Evolutionary conservation across 2,797 vertebrate genomes (phyloP).

Genomic region (Megalops cyprinoides): DNA sequence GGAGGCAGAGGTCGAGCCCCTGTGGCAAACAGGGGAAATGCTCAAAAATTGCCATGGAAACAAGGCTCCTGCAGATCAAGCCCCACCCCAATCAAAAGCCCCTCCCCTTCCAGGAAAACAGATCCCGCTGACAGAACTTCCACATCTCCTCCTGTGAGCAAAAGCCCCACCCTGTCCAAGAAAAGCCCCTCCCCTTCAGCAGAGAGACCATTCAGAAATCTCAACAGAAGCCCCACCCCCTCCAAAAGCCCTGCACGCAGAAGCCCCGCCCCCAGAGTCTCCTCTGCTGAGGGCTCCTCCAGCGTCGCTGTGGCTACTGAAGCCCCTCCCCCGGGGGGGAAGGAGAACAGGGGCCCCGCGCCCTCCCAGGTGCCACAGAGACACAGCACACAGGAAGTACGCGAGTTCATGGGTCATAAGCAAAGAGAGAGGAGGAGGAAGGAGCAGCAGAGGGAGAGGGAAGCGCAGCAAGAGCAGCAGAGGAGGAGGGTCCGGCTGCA

Average conservation of each 20-base stretch:
- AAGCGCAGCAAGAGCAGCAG: constrained; percentile 37
- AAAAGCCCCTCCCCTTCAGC: background rate
- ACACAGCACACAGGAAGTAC: constrained; percentile 53
- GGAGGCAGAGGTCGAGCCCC: background rate
- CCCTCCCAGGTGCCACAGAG: constrained; percentile 15
- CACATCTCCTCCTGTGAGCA: background rate
- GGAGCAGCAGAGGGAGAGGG: constrained; percentile 48
- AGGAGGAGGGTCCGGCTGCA: constrained; percentile 57
- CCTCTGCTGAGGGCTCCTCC: background rate
- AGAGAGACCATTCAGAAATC: background rate
- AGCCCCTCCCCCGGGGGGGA: too few species aligned
- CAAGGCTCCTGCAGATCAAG: background rate
- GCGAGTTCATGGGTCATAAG: constrained; percentile 61
- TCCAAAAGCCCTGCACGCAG: background rate
- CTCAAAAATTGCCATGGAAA: background rate
- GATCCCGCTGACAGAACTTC: background rate
- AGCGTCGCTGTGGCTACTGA: too few species aligned
- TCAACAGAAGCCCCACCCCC: background rate
- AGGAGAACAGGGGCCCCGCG: background rate
- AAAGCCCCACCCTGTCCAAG: background rate
- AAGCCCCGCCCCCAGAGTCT: background rate
- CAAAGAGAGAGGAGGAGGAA: constrained; percentile 52
- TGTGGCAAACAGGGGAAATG: background rate
- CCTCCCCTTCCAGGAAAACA: background rate
- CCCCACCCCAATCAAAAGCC: background rate